A percentile compares a stretch with the other conserved stretches of the same genome.
phyloP scores from a whole-genome alignment of 2,888 invertebrate genomes.

The Drosophila testacea region DNA sequence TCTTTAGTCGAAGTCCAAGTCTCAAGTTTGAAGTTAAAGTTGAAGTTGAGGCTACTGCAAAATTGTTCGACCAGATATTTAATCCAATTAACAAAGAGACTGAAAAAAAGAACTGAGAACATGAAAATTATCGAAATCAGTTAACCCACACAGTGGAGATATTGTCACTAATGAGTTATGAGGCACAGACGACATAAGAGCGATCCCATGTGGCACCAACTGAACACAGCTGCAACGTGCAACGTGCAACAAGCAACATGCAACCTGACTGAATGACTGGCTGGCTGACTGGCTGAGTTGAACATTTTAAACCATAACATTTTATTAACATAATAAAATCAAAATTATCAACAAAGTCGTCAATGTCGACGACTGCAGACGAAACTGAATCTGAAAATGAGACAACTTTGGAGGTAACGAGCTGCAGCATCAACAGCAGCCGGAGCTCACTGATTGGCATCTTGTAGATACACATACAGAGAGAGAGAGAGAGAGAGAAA shows the following conservation, averaged over 20 bases:
- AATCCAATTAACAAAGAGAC: slow-evolving; percentile 74
- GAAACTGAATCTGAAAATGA: slow-evolving; percentile 68
- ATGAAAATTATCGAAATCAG: slow-evolving; percentile 77
- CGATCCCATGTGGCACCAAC: slow-evolving; percentile 55
- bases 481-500: background rate
- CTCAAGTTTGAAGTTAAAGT: slow-evolving; percentile 31
- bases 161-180: slow-evolving; percentile 82
- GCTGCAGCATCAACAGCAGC: slow-evolving; percentile 36
- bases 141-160: slow-evolving; percentile 76
- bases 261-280: slow-evolving; percentile 50
- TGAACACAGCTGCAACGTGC: slow-evolving; percentile 29
- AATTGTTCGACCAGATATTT: slow-evolving; percentile 72
- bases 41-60: slow-evolving; percentile 63
- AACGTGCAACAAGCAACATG: background rate
- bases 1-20: slow-evolving; percentile 18
- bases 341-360: slow-evolving; percentile 83
- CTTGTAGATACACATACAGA: slow-evolving; percentile 19
- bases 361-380: slow-evolving; percentile 67
- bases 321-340: slow-evolving; percentile 84
- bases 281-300: slow-evolving; percentile 40
- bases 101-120: slow-evolving; percentile 23
- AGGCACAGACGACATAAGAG: slow-evolving; percentile 75
- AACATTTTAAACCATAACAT: slow-evolving; percentile 84
- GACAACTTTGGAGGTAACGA: slow-evolving; percentile 75
- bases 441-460: slow-evolving; percentile 73